Base-by-base conservation (phyloP, 2,797 vertebrate species). In the Poecilia picta region DNA sequence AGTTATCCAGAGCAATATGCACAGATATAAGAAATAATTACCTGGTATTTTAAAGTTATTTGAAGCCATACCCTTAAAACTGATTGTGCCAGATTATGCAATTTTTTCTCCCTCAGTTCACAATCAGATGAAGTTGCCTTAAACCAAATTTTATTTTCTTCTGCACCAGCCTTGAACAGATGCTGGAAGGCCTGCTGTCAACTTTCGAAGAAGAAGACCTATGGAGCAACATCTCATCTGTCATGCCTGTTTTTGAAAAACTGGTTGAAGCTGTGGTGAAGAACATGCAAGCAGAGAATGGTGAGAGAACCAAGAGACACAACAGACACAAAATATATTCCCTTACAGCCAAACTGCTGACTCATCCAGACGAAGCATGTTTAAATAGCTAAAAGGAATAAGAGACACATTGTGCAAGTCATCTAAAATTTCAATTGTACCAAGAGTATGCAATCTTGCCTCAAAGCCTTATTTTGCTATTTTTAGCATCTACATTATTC, bases 111-210 rank as follows among this genome's bases (percentile, higher is more conserved):
- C 15, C 2, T 43, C 12, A 74, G 0, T 18, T 15, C 12, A 41
- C 5, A 59, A 31, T 39, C 8, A 33, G 12, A 64, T 68, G 64
- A 76, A 25, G 77, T 76, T 79, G 4, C 12, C n/a, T 41, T 79
- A 47, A 84, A 76, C 8, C 10, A n/a, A 82, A 77, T 77, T 7
- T 2, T 39, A 20, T 81, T 39, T 71, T 88, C 33, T 91, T 83
- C 75, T 80, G 12, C 57, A 31, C 47, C 86, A 96, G 96, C 59
- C 80, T 95, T 76, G 83, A 93, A 82, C 84, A 83, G 66, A 76
- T 94, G 53, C 71, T 95, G 31, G 75, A 84, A 70, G 33, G 74
- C 39, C 23, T 95, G 1, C 80, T 96, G 74, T 92, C 89, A 23
- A 73, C 72, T 31, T 10, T 95, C 2, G 62, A 72, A 49, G 88